Evolutionary conservation across 2,113 vertebrate genomes (phyloP).

Genomic region (Macrotus californicus): DNA sequence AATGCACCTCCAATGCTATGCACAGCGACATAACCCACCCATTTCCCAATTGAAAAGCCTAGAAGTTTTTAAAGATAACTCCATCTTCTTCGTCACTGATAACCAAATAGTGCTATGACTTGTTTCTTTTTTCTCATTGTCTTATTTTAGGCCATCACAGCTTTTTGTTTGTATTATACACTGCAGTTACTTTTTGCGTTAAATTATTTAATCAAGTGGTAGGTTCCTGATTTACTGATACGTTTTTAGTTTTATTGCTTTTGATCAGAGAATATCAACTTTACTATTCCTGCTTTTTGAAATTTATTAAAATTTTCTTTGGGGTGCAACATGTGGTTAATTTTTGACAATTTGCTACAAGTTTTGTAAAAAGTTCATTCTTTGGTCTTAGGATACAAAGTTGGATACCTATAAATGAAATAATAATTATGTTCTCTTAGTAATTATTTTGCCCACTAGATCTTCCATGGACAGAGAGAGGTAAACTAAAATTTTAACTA

Average conservation of each 20-base stretch:
- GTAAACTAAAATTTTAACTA: neutral
- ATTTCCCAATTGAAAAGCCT: neutral
- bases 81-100: neutral
- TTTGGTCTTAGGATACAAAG: neutral
- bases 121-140: neutral
- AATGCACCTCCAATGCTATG: neutral
- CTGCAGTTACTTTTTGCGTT: neutral
- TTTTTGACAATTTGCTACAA: neutral
- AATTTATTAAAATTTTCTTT: neutral
- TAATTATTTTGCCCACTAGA: neutral
- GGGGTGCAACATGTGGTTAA: neutral
- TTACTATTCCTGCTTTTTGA: neutral
- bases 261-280: neutral
- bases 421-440: neutral
- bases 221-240: neutral
- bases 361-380: neutral
- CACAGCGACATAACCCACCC: neutral
- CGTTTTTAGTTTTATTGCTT: neutral
- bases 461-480: neutral
- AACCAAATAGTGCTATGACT: neutral
- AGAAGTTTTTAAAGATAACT: neutral
- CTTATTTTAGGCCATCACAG: neutral
- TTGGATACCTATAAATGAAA: neutral
- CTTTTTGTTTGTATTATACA: neutral
- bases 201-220: neutral